A percentile compares a stretch with the other conserved stretches of the same genome.
Evolutionary conservation across 2,113 vertebrate genomes (phyloP).

Genomic region (Benitochromis conjunctus): DNA sequence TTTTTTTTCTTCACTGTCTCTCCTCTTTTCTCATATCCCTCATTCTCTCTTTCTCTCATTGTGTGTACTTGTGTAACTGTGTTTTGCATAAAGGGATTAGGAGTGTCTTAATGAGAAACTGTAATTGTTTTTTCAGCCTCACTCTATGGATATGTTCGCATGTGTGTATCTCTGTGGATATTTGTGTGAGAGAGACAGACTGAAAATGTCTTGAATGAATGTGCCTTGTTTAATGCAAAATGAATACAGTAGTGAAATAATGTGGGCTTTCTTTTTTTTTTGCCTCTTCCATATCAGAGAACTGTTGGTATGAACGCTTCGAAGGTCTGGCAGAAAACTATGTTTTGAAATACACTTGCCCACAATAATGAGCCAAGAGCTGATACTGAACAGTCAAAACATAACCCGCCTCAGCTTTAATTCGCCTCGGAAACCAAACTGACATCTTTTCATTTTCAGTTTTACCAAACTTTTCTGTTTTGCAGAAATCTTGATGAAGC

Average conservation of each 20-base stretch:
- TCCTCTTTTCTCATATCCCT: conserved; percentile 66
- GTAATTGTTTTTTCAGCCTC: conserved; percentile 81
- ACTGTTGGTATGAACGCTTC: conserved; percentile 37
- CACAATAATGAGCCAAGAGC: conserved; percentile 46
- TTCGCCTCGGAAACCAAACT: conserved; percentile 38
- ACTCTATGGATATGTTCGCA: conserved; percentile 64
- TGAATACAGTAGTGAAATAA: conserved; percentile 55
- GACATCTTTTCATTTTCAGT: conserved; percentile 32
- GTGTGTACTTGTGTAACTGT: conserved; percentile 99
- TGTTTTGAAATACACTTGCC: conserved; percentile 51
- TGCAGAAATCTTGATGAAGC: conserved; percentile 41
- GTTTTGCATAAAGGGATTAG: conserved; percentile 99
- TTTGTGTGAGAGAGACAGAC: conserved; percentile 29
- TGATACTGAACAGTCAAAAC: conserved; percentile 55
- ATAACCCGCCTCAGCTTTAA: conserved; percentile 18
- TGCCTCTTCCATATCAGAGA: conserved; percentile 42
- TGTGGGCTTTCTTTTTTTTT: conserved; percentile 8
- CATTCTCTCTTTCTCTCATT: conserved; percentile 87
- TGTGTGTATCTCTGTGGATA: conserved; percentile 47
- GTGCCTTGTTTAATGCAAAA: conserved; percentile 55
- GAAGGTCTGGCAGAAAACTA: conserved; percentile 36
- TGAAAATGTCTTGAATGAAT: conserved; percentile 59
- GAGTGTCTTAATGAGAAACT: conserved; percentile 99
- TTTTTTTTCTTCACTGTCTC: conserved; percentile 64
- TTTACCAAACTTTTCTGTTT: conserved; percentile 41